A percentile compares a stretch with the other conserved stretches of the same genome.
Conservation (phyloP, 2,797 vertebrate species). For the Aulostomus chinensis region DNA sequence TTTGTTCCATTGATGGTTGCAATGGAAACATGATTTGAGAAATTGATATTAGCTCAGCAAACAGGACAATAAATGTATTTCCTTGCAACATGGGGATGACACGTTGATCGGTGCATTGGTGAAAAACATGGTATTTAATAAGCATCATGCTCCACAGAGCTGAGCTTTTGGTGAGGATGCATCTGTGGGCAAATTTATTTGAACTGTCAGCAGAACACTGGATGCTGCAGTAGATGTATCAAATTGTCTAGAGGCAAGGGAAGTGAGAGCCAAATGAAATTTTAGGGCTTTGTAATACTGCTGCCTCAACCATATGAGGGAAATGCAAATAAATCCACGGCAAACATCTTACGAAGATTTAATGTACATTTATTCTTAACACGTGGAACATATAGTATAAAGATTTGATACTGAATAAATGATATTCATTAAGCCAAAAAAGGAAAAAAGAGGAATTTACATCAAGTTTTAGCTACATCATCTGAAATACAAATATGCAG, state of each 20-base stretch:
- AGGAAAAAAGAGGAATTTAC: constrained; percentile 96
- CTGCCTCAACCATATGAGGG: neutral
- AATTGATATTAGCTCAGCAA: too few relatives aligned
- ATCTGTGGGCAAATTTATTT: constrained; percentile 17
- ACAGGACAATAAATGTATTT: neutral
- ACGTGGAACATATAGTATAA: constrained; percentile 99
- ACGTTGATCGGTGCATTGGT: constrained; percentile 18
- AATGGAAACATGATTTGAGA: too few relatives aligned
- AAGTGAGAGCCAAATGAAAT: too few relatives aligned
- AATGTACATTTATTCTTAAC: constrained; percentile 99
- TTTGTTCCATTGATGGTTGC: constrained; percentile 5
- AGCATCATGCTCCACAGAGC: constrained; percentile 9
- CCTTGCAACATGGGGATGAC: constrained; percentile 19
- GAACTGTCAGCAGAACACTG: constrained; percentile 16
- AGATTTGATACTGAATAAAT: constrained; percentile 99
- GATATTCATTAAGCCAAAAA: constrained; percentile 99
- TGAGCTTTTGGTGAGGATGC: neutral
- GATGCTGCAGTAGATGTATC: neutral
- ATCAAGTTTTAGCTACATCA: constrained; percentile 99
- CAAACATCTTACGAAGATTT: constrained; percentile 99
- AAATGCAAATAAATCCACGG: constrained; percentile 85
- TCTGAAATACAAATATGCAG: constrained; percentile 99
- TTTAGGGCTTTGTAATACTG: too few relatives aligned
- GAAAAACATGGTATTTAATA: constrained; percentile 38
- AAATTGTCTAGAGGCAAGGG: constrained; percentile 2